phyloP scores from a whole-genome alignment of 2,797 vertebrate species.

The Dicrostonyx torquatus region DNA sequence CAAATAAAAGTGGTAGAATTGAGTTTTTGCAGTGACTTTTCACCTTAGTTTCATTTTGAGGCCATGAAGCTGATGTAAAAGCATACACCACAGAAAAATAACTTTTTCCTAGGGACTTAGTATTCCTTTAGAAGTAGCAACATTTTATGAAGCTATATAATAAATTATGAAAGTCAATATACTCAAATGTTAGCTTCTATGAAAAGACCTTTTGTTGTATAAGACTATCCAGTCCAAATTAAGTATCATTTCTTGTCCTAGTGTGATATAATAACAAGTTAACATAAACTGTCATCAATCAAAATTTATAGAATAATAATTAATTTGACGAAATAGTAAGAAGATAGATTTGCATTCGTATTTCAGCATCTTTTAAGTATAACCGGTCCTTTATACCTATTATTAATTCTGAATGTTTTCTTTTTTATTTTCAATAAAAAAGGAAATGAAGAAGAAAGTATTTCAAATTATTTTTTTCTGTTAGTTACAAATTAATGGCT shows the following conservation, averaged over 20 bases:
- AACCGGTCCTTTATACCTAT: background rate
- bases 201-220: background rate
- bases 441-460: background rate
- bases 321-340: background rate
- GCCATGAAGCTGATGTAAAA: background rate
- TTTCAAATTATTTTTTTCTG: background rate
- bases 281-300: background rate
- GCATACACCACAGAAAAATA: background rate
- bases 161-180: background rate
- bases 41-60: conserved; percentile 14
- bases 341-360: background rate
- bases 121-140: background rate
- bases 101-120: background rate
- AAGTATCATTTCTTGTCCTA: background rate
- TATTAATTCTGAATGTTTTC: background rate
- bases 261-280: background rate
- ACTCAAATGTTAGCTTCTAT: background rate
- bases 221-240: background rate
- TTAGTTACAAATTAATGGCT: background rate
- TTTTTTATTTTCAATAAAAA: background rate
- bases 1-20: background rate
- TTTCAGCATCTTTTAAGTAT: background rate
- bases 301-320: background rate
- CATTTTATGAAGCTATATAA: background rate
- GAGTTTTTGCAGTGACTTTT: conserved; percentile 33